Evolutionary conservation across 2,888 invertebrate genomes (phyloP).

Genomic region (Capitulum mitella): DNA sequence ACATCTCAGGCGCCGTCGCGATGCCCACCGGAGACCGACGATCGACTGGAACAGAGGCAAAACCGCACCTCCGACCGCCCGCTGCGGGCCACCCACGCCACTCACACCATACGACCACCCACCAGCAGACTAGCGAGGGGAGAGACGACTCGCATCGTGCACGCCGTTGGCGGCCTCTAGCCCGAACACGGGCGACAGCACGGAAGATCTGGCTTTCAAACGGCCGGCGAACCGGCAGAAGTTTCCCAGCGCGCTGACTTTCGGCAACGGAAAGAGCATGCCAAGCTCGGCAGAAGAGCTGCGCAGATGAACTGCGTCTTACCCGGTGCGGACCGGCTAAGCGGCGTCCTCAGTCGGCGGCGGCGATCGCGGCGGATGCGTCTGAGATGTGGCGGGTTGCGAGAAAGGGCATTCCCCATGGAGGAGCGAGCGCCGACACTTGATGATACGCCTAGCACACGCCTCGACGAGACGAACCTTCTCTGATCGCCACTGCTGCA

Average conservation of each 20-base stretch:
- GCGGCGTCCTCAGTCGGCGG: not conserved
- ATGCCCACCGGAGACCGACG: not conserved
- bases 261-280: too few relatives aligned
- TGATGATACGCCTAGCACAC: conserved; percentile 16
- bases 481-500: not conserved
- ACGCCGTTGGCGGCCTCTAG: too few relatives aligned
- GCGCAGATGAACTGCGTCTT: not conserved
- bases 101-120: too few relatives aligned
- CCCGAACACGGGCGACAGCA: too few relatives aligned
- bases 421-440: conserved; percentile 16
- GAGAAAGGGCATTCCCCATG: not conserved
- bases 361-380: not conserved
- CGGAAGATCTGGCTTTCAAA: too few relatives aligned
- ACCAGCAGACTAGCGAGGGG: too few relatives aligned
- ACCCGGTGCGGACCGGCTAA: not conserved
- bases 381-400: not conserved
- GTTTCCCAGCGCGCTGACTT: too few relatives aligned
- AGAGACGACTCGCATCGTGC: too few relatives aligned
- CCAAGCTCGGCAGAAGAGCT: not conserved
- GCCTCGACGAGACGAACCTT: conserved; percentile 13
- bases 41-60: not conserved
- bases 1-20: not conserved
- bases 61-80: not conserved
- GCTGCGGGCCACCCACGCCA: not conserved
- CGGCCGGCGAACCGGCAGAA: too few relatives aligned